Percentiles rank a stretch among this genome's conserved stretches.
Conservation (phyloP, 2,888 invertebrate species). For the Coremacera marginata region DNA sequence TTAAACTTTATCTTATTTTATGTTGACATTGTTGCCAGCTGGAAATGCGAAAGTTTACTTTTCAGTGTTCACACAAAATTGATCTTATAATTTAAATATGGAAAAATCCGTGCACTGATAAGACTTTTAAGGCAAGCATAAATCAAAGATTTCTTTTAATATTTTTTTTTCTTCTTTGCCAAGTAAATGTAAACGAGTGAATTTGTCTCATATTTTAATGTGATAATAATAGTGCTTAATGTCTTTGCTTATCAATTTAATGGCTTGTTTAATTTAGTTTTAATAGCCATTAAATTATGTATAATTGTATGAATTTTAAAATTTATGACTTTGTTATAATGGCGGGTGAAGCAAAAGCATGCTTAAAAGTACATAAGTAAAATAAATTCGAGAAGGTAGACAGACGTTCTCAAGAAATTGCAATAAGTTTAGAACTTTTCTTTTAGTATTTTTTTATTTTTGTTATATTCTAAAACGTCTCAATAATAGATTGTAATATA, state of each 20-base stretch:
- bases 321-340: constrained; percentile 50
- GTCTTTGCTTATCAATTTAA: constrained; percentile 43
- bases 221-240: neutral
- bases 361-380: neutral
- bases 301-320: constrained; percentile 29
- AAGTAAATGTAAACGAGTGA: neutral
- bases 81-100: too few relatives aligned
- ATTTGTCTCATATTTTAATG: neutral
- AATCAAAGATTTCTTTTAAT: too few relatives aligned
- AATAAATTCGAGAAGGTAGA: neutral
- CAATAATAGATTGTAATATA: too few relatives aligned
- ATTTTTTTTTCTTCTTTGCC: neutral
- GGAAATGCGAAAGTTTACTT: too few relatives aligned
- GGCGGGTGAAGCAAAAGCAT: neutral
- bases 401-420: too few relatives aligned
- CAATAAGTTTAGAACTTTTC: neutral
- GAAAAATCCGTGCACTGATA: too few relatives aligned
- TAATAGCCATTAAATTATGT: constrained; percentile 59
- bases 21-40: too few relatives aligned
- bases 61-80: too few relatives aligned
- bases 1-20: too few relatives aligned
- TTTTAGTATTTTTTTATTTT: neutral
- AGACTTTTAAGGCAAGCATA: too few relatives aligned
- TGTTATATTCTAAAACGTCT: too few relatives aligned
- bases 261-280: constrained; percentile 49